phyloP scores from a whole-genome alignment of 2,797 vertebrate genomes.

The Enteromius radiatus region DNA sequence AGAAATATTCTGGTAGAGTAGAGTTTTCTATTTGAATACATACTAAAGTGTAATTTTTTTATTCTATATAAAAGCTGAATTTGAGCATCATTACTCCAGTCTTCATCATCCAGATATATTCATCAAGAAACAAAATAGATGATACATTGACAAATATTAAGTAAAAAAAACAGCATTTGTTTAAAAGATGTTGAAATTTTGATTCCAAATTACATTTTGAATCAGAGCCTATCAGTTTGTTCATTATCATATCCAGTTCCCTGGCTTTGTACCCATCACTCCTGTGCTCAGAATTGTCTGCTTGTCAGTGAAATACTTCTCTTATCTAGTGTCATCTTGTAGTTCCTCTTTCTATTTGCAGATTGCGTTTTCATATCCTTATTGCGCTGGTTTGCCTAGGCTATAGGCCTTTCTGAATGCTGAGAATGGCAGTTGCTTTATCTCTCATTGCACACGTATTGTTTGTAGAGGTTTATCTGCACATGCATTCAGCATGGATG shows the following conservation, averaged over 20 bases:
- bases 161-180: neutral
- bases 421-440: slow-evolving; percentile 8
- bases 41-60: neutral
- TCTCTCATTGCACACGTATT: neutral
- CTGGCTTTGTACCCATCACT: neutral
- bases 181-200: neutral
- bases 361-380: neutral
- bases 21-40: neutral
- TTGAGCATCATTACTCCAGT: neutral
- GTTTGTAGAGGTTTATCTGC: slow-evolving; percentile 4
- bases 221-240: neutral
- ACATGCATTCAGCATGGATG: neutral
- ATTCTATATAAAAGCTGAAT: neutral
- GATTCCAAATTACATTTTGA: neutral
- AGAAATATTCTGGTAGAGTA: too few relatives aligned
- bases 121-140: neutral
- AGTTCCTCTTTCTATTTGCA: neutral
- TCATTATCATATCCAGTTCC: neutral
- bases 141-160: neutral
- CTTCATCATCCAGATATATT: neutral
- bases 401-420: slow-evolving; percentile 3
- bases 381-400: neutral
- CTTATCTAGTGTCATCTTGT: neutral
- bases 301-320: neutral
- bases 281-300: neutral